Evolutionary conservation across 2,888 invertebrate genomes (phyloP).

Genomic region (Andrena fulva): DNA sequence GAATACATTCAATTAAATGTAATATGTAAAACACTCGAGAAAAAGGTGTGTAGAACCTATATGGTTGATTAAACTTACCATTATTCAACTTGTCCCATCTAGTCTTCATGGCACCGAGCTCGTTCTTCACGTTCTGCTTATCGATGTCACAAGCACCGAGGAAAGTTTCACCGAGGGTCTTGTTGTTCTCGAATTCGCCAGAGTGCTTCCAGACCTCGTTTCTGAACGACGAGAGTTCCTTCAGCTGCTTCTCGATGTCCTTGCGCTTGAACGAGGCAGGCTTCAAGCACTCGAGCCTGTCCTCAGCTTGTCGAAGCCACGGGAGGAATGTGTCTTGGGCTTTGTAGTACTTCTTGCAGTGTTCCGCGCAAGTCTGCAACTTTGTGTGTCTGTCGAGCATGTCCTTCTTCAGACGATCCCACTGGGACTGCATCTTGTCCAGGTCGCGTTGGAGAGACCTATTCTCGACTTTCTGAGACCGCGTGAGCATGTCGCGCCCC

Average conservation of each 20-base stretch:
- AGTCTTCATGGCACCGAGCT: slow-evolving; percentile 92
- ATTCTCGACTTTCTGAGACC: slow-evolving; percentile 85
- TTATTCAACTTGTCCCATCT: slow-evolving; percentile 97
- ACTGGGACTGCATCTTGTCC: slow-evolving; percentile 95
- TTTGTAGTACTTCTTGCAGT: slow-evolving; percentile 95
- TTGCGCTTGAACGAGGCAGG: slow-evolving; percentile 93
- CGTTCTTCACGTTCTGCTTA: slow-evolving; percentile 94
- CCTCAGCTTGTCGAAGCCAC: slow-evolving; percentile 95
- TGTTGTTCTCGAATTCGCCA: slow-evolving; percentile 96
- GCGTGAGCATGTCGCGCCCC: slow-evolving; percentile 90
- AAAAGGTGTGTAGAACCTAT: too few species aligned
- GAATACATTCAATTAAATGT: not conserved
- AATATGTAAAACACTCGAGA: not conserved
- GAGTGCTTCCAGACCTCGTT: slow-evolving; percentile 97
- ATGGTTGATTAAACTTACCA: slow-evolving; percentile 83
- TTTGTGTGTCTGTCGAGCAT: slow-evolving; percentile 94
- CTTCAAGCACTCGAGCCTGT: slow-evolving; percentile 91
- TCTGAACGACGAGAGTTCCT: slow-evolving; percentile 94
- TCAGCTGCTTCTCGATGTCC: slow-evolving; percentile 94
- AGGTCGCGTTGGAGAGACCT: slow-evolving; percentile 91
- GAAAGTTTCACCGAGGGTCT: slow-evolving; percentile 94
- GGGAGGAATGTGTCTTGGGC: slow-evolving; percentile 94
- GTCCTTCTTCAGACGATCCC: slow-evolving; percentile 96
- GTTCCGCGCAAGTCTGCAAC: slow-evolving; percentile 94
- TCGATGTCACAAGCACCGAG: slow-evolving; percentile 95